phyloP scores from a whole-genome alignment of 2,797 vertebrate species.

The Malurus splendens region DNA sequence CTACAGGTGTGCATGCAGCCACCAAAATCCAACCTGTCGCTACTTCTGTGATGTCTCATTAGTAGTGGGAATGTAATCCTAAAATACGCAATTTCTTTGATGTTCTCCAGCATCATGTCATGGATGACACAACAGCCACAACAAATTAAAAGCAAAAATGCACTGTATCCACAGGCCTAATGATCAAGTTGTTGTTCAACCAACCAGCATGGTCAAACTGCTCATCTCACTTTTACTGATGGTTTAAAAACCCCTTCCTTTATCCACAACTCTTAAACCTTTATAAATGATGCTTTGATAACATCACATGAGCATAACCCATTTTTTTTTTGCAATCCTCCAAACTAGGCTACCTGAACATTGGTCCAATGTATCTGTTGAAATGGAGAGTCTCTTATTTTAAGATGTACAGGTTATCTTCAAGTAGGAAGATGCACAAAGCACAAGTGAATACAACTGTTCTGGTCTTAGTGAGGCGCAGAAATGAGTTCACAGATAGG shows the following conservation, averaged over 20 bases:
- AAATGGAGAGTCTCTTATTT: conserved; percentile 40
- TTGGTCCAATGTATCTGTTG: conserved; percentile 59
- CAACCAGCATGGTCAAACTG: neutral
- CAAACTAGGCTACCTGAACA: conserved; percentile 36
- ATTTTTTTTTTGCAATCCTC: conserved; percentile 32
- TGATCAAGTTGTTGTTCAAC: neutral
- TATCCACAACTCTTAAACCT: neutral
- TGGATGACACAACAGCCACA: conserved; percentile 14
- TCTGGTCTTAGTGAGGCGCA: neutral
- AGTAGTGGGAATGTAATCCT: conserved; percentile 18
- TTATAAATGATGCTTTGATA: neutral
- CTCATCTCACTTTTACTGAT: neutral
- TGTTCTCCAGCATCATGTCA: conserved; percentile 19
- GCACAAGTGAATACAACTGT: neutral
- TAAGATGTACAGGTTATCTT: conserved; percentile 52
- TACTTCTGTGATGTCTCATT: conserved; percentile 16
- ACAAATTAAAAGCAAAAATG: conserved; percentile 24
- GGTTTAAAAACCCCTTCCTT: conserved; percentile 22
- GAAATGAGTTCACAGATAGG: conserved; percentile 76
- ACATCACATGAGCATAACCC: neutral
- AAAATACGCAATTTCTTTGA: conserved; percentile 22
- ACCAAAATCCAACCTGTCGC: neutral
- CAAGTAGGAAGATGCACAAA: conserved; percentile 65
- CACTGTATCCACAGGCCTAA: conserved; percentile 21
- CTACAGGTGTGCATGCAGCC: neutral